Evolutionary conservation across 1,140 invertebrate genomes (phyloP).

Genomic region (Drosophila punjabiensis): DNA sequence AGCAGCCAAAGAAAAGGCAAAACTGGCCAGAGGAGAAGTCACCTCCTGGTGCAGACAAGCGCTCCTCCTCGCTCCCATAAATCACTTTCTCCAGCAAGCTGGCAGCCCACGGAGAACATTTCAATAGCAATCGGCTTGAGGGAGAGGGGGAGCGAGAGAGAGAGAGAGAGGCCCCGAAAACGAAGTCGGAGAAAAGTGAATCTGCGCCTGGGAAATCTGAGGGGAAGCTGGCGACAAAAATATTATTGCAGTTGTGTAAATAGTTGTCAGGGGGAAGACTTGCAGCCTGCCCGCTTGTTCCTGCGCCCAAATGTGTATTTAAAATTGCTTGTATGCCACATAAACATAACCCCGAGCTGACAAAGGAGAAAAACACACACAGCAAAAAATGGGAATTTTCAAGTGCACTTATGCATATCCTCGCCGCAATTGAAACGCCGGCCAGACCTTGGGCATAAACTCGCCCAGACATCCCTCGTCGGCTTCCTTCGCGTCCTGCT

Average conservation of each 20-base stretch:
- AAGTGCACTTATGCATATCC: slow-evolving; percentile 81
- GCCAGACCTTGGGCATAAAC: slow-evolving; percentile 32
- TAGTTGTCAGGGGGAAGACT: slow-evolving; percentile 55
- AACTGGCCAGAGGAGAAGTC: slow-evolving; percentile 40
- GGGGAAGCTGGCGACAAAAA: slow-evolving; percentile 65
- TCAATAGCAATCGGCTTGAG: slow-evolving; percentile 44
- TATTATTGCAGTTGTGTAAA: slow-evolving; percentile 83
- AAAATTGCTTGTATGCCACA: slow-evolving; percentile 64
- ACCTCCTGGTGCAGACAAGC: slow-evolving; percentile 50
- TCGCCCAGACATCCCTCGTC: slow-evolving; percentile 20
- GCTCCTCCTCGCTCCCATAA: slow-evolving; percentile 62
- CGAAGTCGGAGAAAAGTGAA: slow-evolving; percentile 56
- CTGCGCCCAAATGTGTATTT: slow-evolving; percentile 61
- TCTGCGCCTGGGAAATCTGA: slow-evolving; percentile 37
- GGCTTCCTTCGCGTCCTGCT: slow-evolving; percentile 11
- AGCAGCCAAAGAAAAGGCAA: slow-evolving; percentile 35
- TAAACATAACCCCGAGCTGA: slow-evolving; percentile 71
- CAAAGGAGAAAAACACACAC: slow-evolving; percentile 32
- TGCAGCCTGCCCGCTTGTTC: not conserved
- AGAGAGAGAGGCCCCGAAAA: slow-evolving; percentile 11
- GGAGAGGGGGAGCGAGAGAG: slow-evolving; percentile 4
- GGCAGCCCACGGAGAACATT: slow-evolving; percentile 65
- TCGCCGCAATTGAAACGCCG: slow-evolving; percentile 65
- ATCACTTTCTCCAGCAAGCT: slow-evolving; percentile 70
- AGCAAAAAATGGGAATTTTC: slow-evolving; percentile 52